Percentiles rank a stretch among this genome's conserved stretches.
These are phyloP conservation scores for Hydrozoanthus gracilis DNA, from an alignment of 92 coral and sea anemone genomes.

Conservation along the genomic window DNA sequence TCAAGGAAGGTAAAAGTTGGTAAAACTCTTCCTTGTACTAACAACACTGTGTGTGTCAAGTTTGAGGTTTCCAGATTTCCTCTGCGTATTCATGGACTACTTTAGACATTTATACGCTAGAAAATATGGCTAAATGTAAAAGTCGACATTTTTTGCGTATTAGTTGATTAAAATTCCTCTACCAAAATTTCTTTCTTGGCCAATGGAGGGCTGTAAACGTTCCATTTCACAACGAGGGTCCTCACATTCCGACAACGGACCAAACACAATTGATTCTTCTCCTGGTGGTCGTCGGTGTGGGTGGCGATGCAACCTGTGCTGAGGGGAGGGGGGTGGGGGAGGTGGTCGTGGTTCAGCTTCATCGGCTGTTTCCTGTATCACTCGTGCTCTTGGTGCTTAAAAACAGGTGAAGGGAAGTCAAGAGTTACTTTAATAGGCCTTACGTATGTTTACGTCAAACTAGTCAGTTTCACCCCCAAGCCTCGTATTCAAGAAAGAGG, in stretches of 20 bases:
- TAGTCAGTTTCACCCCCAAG: background rate
- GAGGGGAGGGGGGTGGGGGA: slow-evolving; percentile 63
- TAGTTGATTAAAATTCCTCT: background rate
- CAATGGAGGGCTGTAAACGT: background rate
- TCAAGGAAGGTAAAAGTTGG: no score
- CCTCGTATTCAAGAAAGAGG: no score
- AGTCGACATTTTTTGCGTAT: background rate
- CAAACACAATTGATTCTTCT: slow-evolving; percentile 71
- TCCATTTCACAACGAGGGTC: slow-evolving; percentile 14
- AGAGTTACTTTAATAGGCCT: no score
- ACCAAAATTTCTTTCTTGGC: slow-evolving; percentile 3
- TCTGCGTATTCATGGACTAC: no score
- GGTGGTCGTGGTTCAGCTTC: slow-evolving; percentile 65
- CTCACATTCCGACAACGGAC: slow-evolving; percentile 72
- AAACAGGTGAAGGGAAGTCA: background rate
- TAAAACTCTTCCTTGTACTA: no score
- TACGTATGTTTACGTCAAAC: no score
- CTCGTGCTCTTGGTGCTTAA: slow-evolving; percentile 24
- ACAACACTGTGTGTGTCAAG: no score
- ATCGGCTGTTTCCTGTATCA: slow-evolving; percentile 5
- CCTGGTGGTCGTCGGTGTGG: slow-evolving; percentile 63
- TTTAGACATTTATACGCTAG: background rate
- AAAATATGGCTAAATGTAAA: background rate
- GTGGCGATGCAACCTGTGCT: slow-evolving; percentile 49
- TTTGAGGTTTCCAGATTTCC: no score